Conservation (phyloP, 2,113 vertebrate genomes). For the Argyrosomus japonicus region DNA sequence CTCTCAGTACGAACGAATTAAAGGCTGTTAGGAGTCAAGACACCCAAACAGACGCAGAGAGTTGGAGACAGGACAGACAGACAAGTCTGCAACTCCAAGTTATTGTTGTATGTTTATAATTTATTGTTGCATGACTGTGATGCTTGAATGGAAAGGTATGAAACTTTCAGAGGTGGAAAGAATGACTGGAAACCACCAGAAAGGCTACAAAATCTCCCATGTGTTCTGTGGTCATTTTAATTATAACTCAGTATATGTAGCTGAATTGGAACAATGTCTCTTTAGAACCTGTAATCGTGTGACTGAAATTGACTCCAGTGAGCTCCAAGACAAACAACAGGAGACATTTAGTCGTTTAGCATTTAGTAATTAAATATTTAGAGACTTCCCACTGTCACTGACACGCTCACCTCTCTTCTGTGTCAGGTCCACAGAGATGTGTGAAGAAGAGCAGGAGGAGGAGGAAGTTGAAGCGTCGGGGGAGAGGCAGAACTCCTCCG, state of each 20-base stretch:
- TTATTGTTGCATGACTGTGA: neutral
- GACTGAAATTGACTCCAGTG: neutral
- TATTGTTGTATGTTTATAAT: neutral
- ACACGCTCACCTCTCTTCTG: constrained; percentile 90
- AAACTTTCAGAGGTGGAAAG: neutral
- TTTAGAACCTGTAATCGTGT: neutral
- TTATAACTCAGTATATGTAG: neutral
- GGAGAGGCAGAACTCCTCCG: constrained; percentile 96
- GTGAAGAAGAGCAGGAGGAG: constrained; percentile 86
- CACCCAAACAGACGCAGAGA: no score
- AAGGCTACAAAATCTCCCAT: neutral
- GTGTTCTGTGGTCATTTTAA: neutral
- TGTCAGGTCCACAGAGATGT: constrained; percentile 89
- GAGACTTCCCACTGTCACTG: neutral
- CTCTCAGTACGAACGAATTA: neutral
- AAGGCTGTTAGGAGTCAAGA: neutral
- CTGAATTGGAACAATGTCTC: neutral
- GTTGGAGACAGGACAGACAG: no score
- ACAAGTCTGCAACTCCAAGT: neutral
- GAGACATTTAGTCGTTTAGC: neutral
- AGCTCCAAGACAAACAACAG: neutral
- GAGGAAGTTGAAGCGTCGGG: constrained; percentile 91
- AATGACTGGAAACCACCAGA: neutral
- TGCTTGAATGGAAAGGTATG: neutral
- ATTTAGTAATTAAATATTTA: neutral